Evolutionary conservation across 1,140 invertebrate species (phyloP), one percentile per base, ranked within the genome.

Genomic region (Pachyrhynchus sulphureomaculatus): DNA sequence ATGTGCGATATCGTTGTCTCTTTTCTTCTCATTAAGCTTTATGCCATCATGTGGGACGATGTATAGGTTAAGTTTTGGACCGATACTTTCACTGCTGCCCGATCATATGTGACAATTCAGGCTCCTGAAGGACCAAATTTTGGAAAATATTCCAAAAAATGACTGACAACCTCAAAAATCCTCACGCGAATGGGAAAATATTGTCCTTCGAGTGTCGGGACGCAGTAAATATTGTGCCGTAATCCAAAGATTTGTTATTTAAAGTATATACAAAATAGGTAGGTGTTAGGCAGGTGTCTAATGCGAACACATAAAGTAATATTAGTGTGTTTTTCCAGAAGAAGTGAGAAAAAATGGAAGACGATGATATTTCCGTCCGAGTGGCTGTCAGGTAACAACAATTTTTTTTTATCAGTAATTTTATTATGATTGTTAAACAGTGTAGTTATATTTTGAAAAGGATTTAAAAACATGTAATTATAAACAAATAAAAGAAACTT

Each of bases 361-460:
- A 75, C 59, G 72, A 75, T 49, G 74, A 75, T 62, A 60, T 72
- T 54, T 66, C 72, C 18, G 74, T 75, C 26, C 66, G 74, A 10
- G 74, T 75, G 29, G 74, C 72, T 37, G 70, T 75, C 65, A 74
- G 74, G 74, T 75, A 71, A 73, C 45, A 39, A n/a, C 1, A 39
- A 6, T 39, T 17, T 10, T 17, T 39, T 8, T 5, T 39, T 13
- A n/a, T 5, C 13, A n/a, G 12, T 39, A 3, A 39, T 4, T 5
- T 37, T 37, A 12, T 13, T 12, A 4, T 17, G 4, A 3, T 37
- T 37, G 15, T 4, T 37, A 13, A 37, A n/a, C 12, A 37, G 12
- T 39, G 8, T 5, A 17, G 36, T 39, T 39, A 39, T 13, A 39
- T 13, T 39, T 18, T 17, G 36, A 13, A 17, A 39, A 39, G n/a